Conservation (phyloP, 2,113 vertebrate species). For the Nansenia antarctica region DNA sequence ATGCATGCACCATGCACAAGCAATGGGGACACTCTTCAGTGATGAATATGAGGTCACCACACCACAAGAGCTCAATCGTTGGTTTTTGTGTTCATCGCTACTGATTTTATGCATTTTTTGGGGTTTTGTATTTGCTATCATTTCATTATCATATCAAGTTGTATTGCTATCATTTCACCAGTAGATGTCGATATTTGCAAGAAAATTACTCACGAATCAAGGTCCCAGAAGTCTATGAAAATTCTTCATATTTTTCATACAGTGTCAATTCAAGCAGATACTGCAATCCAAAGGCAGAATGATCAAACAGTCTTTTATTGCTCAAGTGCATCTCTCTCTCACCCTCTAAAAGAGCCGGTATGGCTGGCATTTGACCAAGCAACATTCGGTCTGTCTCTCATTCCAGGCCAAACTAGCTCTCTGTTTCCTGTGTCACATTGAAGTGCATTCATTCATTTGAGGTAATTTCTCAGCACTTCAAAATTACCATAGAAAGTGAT, state of each 20-base stretch:
- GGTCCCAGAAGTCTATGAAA: background rate
- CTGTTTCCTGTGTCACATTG: slow-evolving; percentile 11
- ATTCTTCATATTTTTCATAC: too few relatives aligned
- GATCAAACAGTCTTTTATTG: too few relatives aligned
- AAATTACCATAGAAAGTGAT: too few relatives aligned
- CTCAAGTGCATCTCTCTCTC: background rate
- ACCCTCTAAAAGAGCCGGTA: too few relatives aligned
- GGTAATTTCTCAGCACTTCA: too few relatives aligned
- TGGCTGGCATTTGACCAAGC: background rate
- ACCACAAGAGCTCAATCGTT: background rate
- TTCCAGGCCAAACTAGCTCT: slow-evolving; percentile 19
- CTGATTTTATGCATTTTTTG: too few relatives aligned
- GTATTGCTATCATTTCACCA: slow-evolving; percentile 50
- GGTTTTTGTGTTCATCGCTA: background rate
- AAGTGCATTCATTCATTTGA: background rate
- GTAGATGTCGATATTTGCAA: slow-evolving; percentile 77
- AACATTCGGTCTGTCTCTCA: background rate
- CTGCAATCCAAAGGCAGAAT: too few relatives aligned
- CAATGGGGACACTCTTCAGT: too few relatives aligned
- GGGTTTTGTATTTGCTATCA: background rate
- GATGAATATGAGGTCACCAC: too few relatives aligned
- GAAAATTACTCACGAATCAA: slow-evolving; percentile 59
- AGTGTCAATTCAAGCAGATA: too few relatives aligned
- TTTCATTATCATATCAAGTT: background rate
- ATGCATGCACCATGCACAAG: too few relatives aligned